phyloP scores from a whole-genome alignment of 2,113 vertebrate genomes.

The Isurus oxyrinchus region DNA sequence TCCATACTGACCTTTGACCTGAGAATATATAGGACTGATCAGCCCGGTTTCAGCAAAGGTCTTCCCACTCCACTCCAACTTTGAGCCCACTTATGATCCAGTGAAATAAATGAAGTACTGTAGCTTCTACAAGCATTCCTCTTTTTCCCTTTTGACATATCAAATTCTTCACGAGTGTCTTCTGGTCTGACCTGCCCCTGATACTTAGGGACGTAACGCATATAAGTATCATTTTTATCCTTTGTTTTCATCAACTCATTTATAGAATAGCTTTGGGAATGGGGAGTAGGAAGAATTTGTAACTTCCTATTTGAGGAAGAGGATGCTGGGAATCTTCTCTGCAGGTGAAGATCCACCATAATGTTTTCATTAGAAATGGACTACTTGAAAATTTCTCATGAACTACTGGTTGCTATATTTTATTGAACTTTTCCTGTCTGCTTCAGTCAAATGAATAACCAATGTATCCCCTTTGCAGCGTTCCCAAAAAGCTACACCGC shows the following conservation, averaged over 20 bases:
- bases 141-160: background rate
- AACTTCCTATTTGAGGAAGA: background rate
- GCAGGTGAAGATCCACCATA: background rate
- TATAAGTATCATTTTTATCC: background rate
- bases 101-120: background rate
- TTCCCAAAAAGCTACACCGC: background rate
- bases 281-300: background rate
- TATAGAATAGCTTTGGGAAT: background rate
- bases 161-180: background rate
- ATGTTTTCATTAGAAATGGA: background rate
- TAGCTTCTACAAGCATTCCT: background rate
- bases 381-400: background rate
- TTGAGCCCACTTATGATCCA: background rate
- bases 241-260: background rate
- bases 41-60: too few species aligned
- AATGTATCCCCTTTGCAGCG: too few species aligned
- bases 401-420: slow-evolving; percentile 4
- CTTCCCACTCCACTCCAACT: background rate
- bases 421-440: background rate
- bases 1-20: background rate
- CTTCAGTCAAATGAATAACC: background rate
- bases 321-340: background rate
- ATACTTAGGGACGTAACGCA: background rate
- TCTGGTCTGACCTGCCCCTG: too few species aligned
- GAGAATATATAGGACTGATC: background rate